These are phyloP conservation scores for Gnathonemus echidnorhynchus DNA, from an alignment of 2,113 vertebrate species.

Conservation along the genomic window DNA sequence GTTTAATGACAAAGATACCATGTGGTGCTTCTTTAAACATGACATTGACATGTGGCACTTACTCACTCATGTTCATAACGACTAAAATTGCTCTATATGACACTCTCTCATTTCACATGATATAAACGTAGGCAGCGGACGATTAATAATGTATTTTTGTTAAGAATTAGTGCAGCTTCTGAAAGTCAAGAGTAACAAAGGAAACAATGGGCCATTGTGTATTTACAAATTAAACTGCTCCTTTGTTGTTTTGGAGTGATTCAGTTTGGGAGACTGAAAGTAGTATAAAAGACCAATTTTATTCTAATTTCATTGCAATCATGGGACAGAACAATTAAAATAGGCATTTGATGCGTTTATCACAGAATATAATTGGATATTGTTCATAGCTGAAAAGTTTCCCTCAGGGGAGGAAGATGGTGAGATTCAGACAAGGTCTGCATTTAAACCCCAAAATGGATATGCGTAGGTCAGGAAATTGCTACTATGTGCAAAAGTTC, in stretches of 20 bases:
- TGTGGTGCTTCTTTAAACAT: slow-evolving; percentile 73
- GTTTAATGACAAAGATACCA: slow-evolving; percentile 75
- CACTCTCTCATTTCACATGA: slow-evolving; percentile 61
- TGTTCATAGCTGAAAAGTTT: slow-evolving; percentile 41
- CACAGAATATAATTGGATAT: slow-evolving; percentile 44
- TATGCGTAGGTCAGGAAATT: neutral
- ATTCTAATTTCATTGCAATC: slow-evolving; percentile 57
- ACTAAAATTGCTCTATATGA: slow-evolving; percentile 60
- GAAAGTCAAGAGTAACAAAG: slow-evolving; percentile 58
- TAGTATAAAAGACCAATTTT: slow-evolving; percentile 54
- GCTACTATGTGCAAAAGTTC: neutral
- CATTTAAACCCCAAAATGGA: slow-evolving; percentile 20
- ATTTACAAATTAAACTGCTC: slow-evolving; percentile 62
- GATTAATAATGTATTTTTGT: slow-evolving; percentile 59
- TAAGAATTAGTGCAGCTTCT: slow-evolving; percentile 50
- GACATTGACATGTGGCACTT: slow-evolving; percentile 71
- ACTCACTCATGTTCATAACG: slow-evolving; percentile 66
- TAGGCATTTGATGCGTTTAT: slow-evolving; percentile 52
- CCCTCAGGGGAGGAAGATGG: slow-evolving; percentile 31
- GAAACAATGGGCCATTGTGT: slow-evolving; percentile 65
- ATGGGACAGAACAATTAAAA: slow-evolving; percentile 55
- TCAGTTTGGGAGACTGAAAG: slow-evolving; percentile 59
- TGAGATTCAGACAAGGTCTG: slow-evolving; percentile 9
- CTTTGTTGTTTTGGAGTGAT: slow-evolving; percentile 58
- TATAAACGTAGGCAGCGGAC: slow-evolving; percentile 59